Evolutionary conservation across 2,113 vertebrate genomes (phyloP), one percentile per base, ranked within the genome.

Genomic region (Paradoxurus hermaphroditus): DNA sequence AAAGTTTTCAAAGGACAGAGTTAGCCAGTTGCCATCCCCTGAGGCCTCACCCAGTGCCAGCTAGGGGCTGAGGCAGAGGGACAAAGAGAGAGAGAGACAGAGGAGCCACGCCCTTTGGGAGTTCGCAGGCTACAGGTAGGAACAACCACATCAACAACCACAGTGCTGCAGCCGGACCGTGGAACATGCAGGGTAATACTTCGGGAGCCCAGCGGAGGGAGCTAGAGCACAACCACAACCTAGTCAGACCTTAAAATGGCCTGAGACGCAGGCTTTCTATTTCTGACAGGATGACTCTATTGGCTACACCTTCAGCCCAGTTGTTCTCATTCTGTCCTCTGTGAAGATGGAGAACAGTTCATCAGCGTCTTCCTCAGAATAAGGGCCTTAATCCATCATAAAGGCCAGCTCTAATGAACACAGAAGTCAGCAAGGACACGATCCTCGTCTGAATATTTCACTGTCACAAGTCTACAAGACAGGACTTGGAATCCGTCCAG

Each of bases 171-270:
- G 49, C 4, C 7, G 4, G 56, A 44, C 59, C 31, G 39, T 5
- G 27, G 75, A 39, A 90, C 82, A 70, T 5, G 77, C 63, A 4
- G 79, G 7, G 68, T 53, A 92, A 70, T 94, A 87, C 92, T 79
- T 1, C 1, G 44, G 73, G 18, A 36, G 36, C 39, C 97, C 98
- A 97, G 97, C 92, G 83, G 97, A 96, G 97, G 96, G 98, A 95
- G 98, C 56, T 36, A 93, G 73, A 97, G 92, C 95, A 92, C 96
- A 97, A 84, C 36, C 94, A 87, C 96, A 97, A 84, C 36, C 53
- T 70, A 90, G 94, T 51, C 68, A 77, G 90, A 56, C 53, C 67
- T 51, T 36, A 8, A 85, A 78, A 68, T 23, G 77, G 73, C 67
- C 91, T 81, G 15, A 8, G 72, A 23, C 12, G 36, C 34, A 14